phyloP scores from a whole-genome alignment of 2,888 invertebrate genomes.

The Agrilus mali region DNA sequence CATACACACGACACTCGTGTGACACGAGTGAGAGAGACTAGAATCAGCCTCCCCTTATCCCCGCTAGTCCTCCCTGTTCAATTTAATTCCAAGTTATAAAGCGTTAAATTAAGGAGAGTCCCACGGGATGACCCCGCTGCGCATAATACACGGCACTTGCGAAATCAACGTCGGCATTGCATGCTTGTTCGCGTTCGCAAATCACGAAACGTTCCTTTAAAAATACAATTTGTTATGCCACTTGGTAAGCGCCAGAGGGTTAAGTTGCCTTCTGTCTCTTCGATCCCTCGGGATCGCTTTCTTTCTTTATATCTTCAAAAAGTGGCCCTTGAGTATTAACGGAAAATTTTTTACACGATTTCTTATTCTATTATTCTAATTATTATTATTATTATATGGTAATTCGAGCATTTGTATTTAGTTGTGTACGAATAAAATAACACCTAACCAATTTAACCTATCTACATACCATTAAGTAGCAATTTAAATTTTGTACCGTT shows the following conservation, averaged over 20 bases:
- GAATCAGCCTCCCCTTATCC: slow-evolving; percentile 9
- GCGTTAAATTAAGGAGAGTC: slow-evolving; percentile 33
- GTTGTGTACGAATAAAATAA: too few species aligned
- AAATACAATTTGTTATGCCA: slow-evolving; percentile 16
- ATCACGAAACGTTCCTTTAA: slow-evolving; percentile 19
- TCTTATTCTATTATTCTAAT: too few species aligned
- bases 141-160: slow-evolving; percentile 19
- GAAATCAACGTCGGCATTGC: slow-evolving; percentile 18
- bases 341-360: too few species aligned
- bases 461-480: too few species aligned
- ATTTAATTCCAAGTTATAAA: slow-evolving; percentile 35
- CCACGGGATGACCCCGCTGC: slow-evolving; percentile 22
- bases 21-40: slow-evolving; percentile 12
- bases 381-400: too few species aligned
- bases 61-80: slow-evolving; percentile 18
- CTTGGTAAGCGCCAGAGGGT: slow-evolving; percentile 3
- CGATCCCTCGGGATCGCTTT: too few species aligned
- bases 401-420: too few species aligned
- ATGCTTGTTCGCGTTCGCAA: slow-evolving; percentile 17
- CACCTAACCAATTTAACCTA: too few species aligned
- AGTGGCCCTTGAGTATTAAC: too few species aligned
- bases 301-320: too few species aligned
- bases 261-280: slow-evolving; percentile 5
- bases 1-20: slow-evolving; percentile 29
- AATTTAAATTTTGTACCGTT: too few species aligned